phyloP scores from a whole-genome alignment of 2,113 vertebrate genomes.

The Rhea pennata region DNA sequence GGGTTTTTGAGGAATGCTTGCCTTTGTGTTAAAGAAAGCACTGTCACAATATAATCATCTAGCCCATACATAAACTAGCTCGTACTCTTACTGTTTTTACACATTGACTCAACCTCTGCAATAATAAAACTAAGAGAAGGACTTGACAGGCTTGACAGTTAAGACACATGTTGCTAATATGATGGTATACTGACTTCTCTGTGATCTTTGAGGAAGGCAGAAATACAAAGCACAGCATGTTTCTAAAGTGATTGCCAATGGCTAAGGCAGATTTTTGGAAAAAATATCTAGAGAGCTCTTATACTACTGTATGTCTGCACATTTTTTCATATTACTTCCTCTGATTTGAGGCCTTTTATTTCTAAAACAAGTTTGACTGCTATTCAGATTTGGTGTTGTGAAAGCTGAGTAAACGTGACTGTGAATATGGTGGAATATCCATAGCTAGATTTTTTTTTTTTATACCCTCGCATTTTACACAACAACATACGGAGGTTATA shows the following conservation, averaged over 20 bases:
- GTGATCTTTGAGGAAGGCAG: neutral
- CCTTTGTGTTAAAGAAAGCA: neutral
- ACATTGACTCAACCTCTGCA: neutral
- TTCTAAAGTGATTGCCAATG: neutral
- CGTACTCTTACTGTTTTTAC: neutral
- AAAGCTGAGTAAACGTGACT: neutral
- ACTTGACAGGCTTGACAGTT: neutral
- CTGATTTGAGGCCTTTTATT: neutral
- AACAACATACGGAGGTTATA: neutral
- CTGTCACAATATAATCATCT: neutral
- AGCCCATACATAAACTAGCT: neutral
- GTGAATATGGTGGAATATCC: neutral
- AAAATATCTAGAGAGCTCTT: neutral
- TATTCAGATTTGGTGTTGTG: neutral
- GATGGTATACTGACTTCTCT: neutral
- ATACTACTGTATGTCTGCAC: neutral
- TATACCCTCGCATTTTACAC: neutral
- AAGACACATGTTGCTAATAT: neutral
- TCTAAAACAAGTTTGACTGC: neutral
- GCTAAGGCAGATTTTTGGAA: neutral
- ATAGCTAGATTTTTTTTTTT: neutral
- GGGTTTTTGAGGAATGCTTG: neutral
- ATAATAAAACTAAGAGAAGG: neutral
- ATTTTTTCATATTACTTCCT: neutral
- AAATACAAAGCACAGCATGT: neutral